phyloP scores from a whole-genome alignment of 2,888 invertebrate genomes.

The Microctonus aethiopoides region DNA sequence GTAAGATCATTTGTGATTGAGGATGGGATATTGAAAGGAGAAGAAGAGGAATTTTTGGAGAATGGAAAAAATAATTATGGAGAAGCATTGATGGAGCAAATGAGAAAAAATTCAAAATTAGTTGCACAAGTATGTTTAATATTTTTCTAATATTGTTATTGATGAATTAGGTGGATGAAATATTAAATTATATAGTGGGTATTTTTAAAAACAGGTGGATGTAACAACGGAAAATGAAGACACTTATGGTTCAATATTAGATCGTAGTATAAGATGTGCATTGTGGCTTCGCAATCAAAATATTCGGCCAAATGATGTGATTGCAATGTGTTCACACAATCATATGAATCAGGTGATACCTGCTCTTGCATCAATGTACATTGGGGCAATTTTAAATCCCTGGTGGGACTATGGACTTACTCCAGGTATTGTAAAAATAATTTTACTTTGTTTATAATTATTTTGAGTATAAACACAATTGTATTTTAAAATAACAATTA shows the following conservation, averaged over 20 bases:
- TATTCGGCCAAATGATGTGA: conserved; percentile 46
- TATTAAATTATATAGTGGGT: not conserved
- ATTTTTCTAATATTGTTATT: not conserved
- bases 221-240: conserved; percentile 42
- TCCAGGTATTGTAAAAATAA: conserved; percentile 38
- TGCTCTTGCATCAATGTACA: conserved; percentile 47
- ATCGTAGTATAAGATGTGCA: conserved; percentile 52
- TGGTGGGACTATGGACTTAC: conserved; percentile 51
- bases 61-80: conserved; percentile 41
- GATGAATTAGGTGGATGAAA: not conserved
- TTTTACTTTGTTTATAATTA: not conserved
- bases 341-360: conserved; percentile 50
- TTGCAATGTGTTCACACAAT: conserved; percentile 51
- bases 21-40: conserved; percentile 44
- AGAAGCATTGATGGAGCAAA: conserved; percentile 38
- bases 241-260: conserved; percentile 47
- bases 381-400: conserved; percentile 54
- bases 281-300: conserved; percentile 55
- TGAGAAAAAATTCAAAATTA: conserved; percentile 40
- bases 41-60: conserved; percentile 3
- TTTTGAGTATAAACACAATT: too few species aligned
- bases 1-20: conserved; percentile 38
- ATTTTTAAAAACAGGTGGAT: conserved; percentile 45
- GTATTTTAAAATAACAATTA: not conserved
- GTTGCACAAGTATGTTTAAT: conserved; percentile 43